These are phyloP conservation scores for Drosophila affinis DNA, from an alignment of 2,888 invertebrate genomes.

Conservation along the genomic window DNA sequence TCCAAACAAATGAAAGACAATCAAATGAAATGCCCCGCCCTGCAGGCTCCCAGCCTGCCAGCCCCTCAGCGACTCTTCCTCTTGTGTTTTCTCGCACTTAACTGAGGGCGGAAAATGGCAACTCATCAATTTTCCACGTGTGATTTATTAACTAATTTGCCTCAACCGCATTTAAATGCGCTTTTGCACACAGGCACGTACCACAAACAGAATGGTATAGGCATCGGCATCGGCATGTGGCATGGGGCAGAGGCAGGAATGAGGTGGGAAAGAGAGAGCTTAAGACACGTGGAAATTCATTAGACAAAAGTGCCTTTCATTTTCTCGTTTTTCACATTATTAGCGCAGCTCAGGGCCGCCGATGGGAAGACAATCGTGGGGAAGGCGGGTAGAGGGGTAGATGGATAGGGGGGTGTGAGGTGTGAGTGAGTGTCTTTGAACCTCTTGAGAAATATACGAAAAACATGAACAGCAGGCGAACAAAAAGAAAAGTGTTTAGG, in stretches of 20 bases:
- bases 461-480: conserved; percentile 48
- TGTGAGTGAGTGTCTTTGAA: conserved; percentile 11
- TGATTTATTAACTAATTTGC: conserved; percentile 78
- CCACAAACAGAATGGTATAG: conserved; percentile 24
- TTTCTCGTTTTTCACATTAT: conserved; percentile 70
- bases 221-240: too few relatives aligned
- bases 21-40: conserved; percentile 37
- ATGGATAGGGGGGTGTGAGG: not conserved
- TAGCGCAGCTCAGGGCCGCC: conserved; percentile 13
- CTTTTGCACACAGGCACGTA: conserved; percentile 65
- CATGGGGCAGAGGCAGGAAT: not conserved
- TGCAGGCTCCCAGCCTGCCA: conserved; percentile 11
- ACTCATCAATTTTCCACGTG: conserved; percentile 77
- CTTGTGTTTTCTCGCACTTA: not conserved
- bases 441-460: conserved; percentile 59
- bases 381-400: too few relatives aligned
- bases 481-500: conserved; percentile 43
- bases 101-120: conserved; percentile 51
- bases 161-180: conserved; percentile 74
- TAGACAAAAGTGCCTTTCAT: conserved; percentile 69
- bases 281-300: conserved; percentile 66
- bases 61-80: too few relatives aligned
- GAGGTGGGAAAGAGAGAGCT: not conserved
- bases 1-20: conserved; percentile 50
- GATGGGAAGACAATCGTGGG: not conserved